phyloP scores from a whole-genome alignment of 2,888 invertebrate genomes.

The Megalurothrips usitatus region DNA sequence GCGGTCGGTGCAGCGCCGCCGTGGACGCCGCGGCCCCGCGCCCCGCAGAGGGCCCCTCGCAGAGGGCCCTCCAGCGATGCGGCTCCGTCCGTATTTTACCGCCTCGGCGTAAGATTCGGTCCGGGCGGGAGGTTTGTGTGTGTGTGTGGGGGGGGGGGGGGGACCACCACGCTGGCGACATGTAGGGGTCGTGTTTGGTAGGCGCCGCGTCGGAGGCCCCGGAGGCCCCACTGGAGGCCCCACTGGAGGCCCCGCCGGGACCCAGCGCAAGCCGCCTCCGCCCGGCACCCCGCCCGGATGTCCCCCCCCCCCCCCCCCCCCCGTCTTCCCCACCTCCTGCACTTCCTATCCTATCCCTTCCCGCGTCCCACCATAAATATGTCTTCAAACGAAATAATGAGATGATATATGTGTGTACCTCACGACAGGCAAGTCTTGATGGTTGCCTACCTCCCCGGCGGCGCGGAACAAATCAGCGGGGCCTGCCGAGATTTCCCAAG shows the following conservation, averaged over 20 bases:
- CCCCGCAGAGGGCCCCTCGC: too few species aligned
- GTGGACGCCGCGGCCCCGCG: too few species aligned
- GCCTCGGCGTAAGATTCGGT: too few species aligned
- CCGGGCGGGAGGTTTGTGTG: too few species aligned
- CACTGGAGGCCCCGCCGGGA: not conserved
- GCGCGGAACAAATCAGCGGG: constrained; percentile 10
- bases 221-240: too few species aligned
- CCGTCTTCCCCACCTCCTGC: not conserved
- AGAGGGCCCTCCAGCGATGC: too few species aligned
- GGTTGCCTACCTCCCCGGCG: constrained; percentile 6
- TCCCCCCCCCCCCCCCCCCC: not conserved
- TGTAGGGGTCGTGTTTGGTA: too few species aligned
- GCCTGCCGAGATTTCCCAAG: constrained; percentile 2
- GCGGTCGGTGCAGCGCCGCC: too few species aligned
- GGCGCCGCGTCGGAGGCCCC: not conserved
- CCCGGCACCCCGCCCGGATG: not conserved
- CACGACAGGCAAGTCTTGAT: not conserved
- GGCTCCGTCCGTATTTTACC: too few species aligned
- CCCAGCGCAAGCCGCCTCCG: not conserved
- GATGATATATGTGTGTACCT: constrained; percentile 15
- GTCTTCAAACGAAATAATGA: constrained; percentile 23
- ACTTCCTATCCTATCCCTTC: not conserved
- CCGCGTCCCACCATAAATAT: not conserved
- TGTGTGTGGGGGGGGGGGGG: too few species aligned
- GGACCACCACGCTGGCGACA: too few species aligned